phyloP scores from a whole-genome alignment of 2,888 invertebrate species.

The Cephus pulcher region DNA sequence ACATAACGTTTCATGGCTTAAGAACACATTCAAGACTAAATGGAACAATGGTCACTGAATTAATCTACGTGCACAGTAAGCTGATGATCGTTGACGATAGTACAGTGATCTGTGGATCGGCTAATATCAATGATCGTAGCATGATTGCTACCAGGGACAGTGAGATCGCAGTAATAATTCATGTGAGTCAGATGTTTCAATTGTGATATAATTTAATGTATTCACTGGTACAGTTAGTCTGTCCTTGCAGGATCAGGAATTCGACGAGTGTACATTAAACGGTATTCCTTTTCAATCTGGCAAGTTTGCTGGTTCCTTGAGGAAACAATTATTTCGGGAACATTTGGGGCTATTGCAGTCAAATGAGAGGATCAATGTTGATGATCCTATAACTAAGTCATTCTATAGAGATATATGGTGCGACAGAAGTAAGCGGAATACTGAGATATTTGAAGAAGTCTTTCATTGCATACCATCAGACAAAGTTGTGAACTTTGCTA shows the following conservation, averaged over 20 bases:
- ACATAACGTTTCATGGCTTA: conserved; percentile 92
- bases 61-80: conserved; percentile 98
- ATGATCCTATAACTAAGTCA: conserved; percentile 80
- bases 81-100: conserved; percentile 94
- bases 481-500: conserved; percentile 80
- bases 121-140: conserved; percentile 97
- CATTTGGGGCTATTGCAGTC: conserved; percentile 82
- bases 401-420: conserved; percentile 92
- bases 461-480: conserved; percentile 94
- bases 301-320: conserved; percentile 84
- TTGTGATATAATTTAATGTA: neutral
- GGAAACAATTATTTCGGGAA: conserved; percentile 89
- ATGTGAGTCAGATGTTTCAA: conserved; percentile 69
- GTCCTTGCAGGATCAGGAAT: conserved; percentile 77
- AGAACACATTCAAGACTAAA: conserved; percentile 84
- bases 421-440: conserved; percentile 83
- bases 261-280: conserved; percentile 85
- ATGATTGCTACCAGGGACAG: conserved; percentile 95
- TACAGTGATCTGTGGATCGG: conserved; percentile 93
- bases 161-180: conserved; percentile 90
- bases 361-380: conserved; percentile 71
- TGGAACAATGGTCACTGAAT: conserved; percentile 87
- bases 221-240: neutral
- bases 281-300: conserved; percentile 86
- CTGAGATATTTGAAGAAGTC: conserved; percentile 90